These are phyloP conservation scores for Lutjanus erythropterus DNA, from an alignment of 2,113 vertebrate genomes.

Conservation along the genomic window DNA sequence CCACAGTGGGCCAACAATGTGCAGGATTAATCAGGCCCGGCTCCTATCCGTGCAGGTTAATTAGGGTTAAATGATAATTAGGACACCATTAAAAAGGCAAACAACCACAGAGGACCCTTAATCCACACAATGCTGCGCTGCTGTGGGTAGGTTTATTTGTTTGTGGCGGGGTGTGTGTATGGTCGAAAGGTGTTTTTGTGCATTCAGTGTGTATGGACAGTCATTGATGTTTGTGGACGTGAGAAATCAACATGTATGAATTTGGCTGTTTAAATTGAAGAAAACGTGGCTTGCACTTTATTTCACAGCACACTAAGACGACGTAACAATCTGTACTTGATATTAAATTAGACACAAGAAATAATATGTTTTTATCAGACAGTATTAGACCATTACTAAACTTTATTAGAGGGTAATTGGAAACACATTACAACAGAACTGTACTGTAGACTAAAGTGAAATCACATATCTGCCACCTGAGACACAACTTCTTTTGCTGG, in stretches of 20 bases:
- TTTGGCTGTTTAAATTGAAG: neutral
- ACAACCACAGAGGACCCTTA: slow-evolving; percentile 75
- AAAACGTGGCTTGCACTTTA: too few species aligned
- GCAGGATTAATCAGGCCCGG: slow-evolving; percentile 75
- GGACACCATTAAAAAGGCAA: slow-evolving; percentile 80
- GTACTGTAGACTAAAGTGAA: too few species aligned
- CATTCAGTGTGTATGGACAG: neutral
- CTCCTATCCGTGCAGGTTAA: slow-evolving; percentile 81
- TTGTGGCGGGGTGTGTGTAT: slow-evolving; percentile 26
- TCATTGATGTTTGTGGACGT: slow-evolving; percentile 2
- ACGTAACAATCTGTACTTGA: too few species aligned
- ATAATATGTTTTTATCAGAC: too few species aligned
- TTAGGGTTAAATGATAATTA: slow-evolving; percentile 87
- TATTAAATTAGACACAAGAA: too few species aligned
- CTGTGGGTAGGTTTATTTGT: slow-evolving; percentile 57
- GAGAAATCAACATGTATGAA: neutral
- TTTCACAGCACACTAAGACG: too few species aligned
- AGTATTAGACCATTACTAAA: too few species aligned
- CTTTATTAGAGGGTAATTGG: too few species aligned
- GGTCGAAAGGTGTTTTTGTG: slow-evolving; percentile 24
- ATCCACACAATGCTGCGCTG: slow-evolving; percentile 67
- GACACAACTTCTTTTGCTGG: too few species aligned
- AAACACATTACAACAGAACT: too few species aligned
- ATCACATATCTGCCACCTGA: too few species aligned
- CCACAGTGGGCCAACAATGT: slow-evolving; percentile 75